Evolutionary conservation across 2,888 invertebrate species (phyloP).

Genomic region (Glomeris marginata): DNA sequence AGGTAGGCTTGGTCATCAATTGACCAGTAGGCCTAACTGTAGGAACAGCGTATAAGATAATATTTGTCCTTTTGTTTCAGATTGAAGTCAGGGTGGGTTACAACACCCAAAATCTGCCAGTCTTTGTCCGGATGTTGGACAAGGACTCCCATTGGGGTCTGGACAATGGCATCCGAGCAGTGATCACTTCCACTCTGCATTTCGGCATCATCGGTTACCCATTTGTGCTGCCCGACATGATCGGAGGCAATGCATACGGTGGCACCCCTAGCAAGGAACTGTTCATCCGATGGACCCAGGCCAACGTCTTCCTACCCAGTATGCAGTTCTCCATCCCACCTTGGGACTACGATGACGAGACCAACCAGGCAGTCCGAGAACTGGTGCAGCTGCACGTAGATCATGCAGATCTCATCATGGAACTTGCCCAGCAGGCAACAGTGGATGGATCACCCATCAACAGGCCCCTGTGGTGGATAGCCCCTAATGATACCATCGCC

Average conservation of each 20-base stretch:
- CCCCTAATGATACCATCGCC: constrained; percentile 47
- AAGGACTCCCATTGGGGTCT: constrained; percentile 49
- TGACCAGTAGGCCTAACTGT: too few relatives aligned
- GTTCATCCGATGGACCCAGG: constrained; percentile 65
- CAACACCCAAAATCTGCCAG: constrained; percentile 50
- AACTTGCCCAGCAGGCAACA: constrained; percentile 40
- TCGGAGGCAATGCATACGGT: constrained; percentile 38
- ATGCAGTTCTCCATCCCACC: constrained; percentile 67
- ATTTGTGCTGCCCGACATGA: constrained; percentile 64
- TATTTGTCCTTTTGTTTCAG: constrained; percentile 26
- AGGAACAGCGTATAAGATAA: too few relatives aligned
- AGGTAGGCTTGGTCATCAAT: too few relatives aligned
- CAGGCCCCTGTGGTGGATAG: constrained; percentile 73
- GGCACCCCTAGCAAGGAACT: constrained; percentile 27
- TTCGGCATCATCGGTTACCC: constrained; percentile 46
- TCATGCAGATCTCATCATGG: constrained; percentile 41
- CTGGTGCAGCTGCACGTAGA: constrained; percentile 49
- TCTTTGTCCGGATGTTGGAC: constrained; percentile 63
- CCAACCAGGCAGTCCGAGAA: constrained; percentile 42
- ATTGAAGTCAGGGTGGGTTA: constrained; percentile 58
- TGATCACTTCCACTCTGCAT: constrained; percentile 56
- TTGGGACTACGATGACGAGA: constrained; percentile 50
- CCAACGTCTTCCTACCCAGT: constrained; percentile 58
- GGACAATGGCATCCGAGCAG: constrained; percentile 51
- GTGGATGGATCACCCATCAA: constrained; percentile 53